These are phyloP conservation scores for Macropis europaea DNA, from an alignment of 2,888 invertebrate genomes.

Conservation along the genomic window DNA sequence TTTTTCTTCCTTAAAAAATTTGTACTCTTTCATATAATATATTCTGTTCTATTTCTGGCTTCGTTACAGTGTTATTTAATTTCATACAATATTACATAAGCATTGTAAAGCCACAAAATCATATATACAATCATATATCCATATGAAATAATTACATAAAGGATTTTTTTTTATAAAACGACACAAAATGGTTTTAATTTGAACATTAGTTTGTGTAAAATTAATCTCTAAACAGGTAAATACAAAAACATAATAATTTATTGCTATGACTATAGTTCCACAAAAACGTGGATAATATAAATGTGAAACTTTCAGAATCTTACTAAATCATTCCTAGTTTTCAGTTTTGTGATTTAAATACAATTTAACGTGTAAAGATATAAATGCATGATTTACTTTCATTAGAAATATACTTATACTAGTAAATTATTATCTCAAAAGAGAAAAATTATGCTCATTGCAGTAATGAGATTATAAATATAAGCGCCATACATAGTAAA, in stretches of 20 bases:
- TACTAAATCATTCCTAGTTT: background rate
- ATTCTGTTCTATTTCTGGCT: background rate
- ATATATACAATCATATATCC: conserved; percentile 28
- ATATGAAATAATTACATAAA: conserved; percentile 18
- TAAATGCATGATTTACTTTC: conserved; percentile 2
- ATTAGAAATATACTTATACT: conserved; percentile 11
- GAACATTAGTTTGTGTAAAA: background rate
- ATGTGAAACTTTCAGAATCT: background rate
- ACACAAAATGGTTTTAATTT: conserved; percentile 1
- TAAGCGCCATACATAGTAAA: conserved; percentile 14
- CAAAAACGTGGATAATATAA: background rate
- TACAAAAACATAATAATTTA: background rate
- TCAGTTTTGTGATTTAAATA: background rate
- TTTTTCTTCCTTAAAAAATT: conserved; percentile 12
- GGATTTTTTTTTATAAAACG: conserved; percentile 7
- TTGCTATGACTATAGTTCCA: conserved; percentile 1
- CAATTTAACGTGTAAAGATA: background rate
- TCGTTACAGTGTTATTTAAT: conserved; percentile 10
- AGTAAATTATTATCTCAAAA: background rate
- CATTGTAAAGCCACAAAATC: conserved; percentile 17
- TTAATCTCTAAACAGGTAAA: background rate
- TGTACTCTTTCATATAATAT: conserved; percentile 30
- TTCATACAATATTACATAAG: conserved; percentile 14
- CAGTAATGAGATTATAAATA: background rate
- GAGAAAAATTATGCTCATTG: background rate